Evolutionary conservation across 2,797 vertebrate species (phyloP), one percentile per base, ranked within the genome.

Genomic region (Hyperoplus lanceolatus): DNA sequence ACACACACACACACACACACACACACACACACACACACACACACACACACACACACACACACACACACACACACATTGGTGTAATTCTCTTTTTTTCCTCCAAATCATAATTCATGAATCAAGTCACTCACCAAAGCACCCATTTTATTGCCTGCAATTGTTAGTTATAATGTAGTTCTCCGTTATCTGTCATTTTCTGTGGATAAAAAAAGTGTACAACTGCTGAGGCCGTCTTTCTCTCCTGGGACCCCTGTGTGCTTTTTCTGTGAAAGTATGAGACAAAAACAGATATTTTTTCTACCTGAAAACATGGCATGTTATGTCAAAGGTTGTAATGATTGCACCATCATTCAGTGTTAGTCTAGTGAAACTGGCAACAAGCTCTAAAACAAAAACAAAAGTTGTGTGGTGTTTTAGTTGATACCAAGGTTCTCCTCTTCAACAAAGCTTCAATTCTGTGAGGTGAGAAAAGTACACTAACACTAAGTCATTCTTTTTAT

Each of bases 201-300:
- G 51, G 29, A 75, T 88, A 59, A 80, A 70, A 87, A 21, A 73
- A 45, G 73, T 49, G 29, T 16, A 21, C 71, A 81, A 73, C 18
- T 76, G 71, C 77, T 78, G 70, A 61, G 68, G 71, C 50, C 15
- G 72, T 50, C n/a, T 58, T 58, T 82, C 74, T 79, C 61, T 68
- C 56, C 45, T 6, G 64, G 51, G 60, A 29, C 71, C 61, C 75
- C 14, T 0, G 56, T 29, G 56, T 2, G 0, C 51, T 53, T 39
- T 73, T 83, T 82, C 82, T 49, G 68, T 72, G 61, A 57, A 54
- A 65, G 65, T 61, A 42, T 53, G 21, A 75, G 15, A 59, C 63
- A 63, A 51, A 55, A 70, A 15, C 46, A 61, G 36, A 70, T 61
- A 15, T 63, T 29, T 49, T 42, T 60, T 29, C 59, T 67, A 54